Conservation (phyloP, 2,888 invertebrate genomes). For the Trypoxylon attenuatum region DNA sequence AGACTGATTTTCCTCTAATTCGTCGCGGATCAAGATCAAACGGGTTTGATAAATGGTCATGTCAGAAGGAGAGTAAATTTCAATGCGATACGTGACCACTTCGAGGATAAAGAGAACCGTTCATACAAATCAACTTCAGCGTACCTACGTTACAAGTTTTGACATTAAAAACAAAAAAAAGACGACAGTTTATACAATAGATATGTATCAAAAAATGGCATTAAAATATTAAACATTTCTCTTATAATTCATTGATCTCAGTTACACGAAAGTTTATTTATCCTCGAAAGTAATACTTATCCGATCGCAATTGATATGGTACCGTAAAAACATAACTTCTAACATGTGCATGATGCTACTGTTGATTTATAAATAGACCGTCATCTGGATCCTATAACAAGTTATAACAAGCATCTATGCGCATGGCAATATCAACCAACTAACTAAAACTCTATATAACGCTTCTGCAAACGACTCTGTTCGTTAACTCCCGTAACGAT, state of each 20-base stretch:
- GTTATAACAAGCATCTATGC: too few species aligned
- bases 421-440: too few species aligned
- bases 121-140: not conserved
- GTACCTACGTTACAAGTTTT: not conserved
- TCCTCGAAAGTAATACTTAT: too few species aligned
- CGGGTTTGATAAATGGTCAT: constrained; percentile 7
- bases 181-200: not conserved
- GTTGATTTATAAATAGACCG: constrained; percentile 1
- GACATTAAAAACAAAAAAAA: not conserved
- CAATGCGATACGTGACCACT: not conserved
- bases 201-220: too few species aligned
- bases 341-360: constrained; percentile 40
- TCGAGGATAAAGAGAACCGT: not conserved
- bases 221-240: too few species aligned
- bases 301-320: too few species aligned
- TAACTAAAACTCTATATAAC: too few species aligned
- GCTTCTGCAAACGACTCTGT: too few species aligned
- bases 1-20: constrained; percentile 18
- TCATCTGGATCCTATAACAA: constrained; percentile 3
- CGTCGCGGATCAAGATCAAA: constrained; percentile 8
- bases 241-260: too few species aligned
- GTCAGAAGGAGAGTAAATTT: constrained; percentile 9
- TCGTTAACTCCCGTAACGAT: too few species aligned
- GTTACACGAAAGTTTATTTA: too few species aligned
- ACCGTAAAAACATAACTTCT: constrained; percentile 16